Base-by-base conservation (phyloP, 2,888 invertebrate species). In the Plemyria rubiginata region DNA sequence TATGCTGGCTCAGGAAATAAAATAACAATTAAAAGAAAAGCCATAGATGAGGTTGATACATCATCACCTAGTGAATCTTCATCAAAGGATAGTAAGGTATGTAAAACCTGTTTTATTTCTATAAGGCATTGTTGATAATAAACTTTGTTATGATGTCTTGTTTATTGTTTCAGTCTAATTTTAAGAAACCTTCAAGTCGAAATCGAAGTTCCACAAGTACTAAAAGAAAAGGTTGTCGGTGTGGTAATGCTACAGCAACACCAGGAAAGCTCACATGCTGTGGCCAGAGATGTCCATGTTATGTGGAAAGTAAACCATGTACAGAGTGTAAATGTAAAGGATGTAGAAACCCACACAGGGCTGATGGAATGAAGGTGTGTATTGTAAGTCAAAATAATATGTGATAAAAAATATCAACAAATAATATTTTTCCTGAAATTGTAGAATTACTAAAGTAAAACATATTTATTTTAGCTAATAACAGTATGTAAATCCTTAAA, bases 201-300 rank as follows among this genome's bases (percentile, higher is more conserved):
- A 88, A 88, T 40, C 84, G 92, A 22, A 90, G 81, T 73, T 89
- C 90, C 51, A 85, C 87, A 48, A 85, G 85, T 61, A 86, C 87
- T 68, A 94, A 95, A 76, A 94, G 95, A 73, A 95, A 95, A 87
- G 97, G 97, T 12, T 98, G 98, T 82, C 94, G 98, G 64, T 98
- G 98, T 91, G 98, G 98, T 4, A 97, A 97, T 87, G 97, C 98
- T 0, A 97, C 98, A 0, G 95, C 97, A 0, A 96, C 96, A 15
- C 98, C 98, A 0, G 98, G 98, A 4, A 98, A 97, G 83, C 87
- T 98, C 48, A 98, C 98, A 0, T 99, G 98, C 81, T 98, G 98
- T 79, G 98, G 98, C 0, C 98, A 98, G 82, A 93, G 98, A 67
- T 99, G 98, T 89, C 98, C 98, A 0, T 99, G 98, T 87, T 99